phyloP scores from a whole-genome alignment of 2,113 vertebrate genomes.

The Eretmochelys imbricata region DNA sequence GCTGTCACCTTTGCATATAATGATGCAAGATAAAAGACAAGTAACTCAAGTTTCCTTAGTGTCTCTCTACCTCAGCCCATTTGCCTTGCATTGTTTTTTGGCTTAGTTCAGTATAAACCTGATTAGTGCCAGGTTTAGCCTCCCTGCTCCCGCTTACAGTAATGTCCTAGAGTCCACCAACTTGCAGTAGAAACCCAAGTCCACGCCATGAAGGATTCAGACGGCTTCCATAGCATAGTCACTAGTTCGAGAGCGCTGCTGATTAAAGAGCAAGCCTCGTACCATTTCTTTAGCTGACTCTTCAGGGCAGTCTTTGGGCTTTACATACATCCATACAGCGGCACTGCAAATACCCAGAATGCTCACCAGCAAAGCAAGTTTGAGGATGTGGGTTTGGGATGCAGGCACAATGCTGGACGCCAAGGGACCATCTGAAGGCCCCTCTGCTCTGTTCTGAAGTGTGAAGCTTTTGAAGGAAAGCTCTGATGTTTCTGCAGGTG shows the following conservation, averaged over 20 bases:
- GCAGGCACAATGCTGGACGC: fast-evolving
- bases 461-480: not conserved
- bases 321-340: not conserved
- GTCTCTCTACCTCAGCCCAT: not conserved
- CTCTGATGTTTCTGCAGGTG: too few species aligned
- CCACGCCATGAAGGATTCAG: not conserved
- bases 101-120: not conserved
- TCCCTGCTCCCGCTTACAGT: not conserved
- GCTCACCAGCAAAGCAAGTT: not conserved
- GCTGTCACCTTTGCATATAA: not conserved
- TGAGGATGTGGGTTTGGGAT: not conserved
- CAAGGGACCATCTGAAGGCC: too few species aligned
- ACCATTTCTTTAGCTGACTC: not conserved
- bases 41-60: not conserved
- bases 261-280: not conserved
- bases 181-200: not conserved
- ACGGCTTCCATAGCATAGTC: not conserved
- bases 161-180: not conserved
- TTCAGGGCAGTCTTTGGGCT: too few species aligned
- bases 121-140: not conserved
- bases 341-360: not conserved
- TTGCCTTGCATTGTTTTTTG: not conserved
- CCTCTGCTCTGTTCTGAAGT: not conserved
- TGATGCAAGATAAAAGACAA: not conserved
- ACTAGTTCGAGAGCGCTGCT: not conserved